Evolutionary conservation across 2,113 vertebrate genomes (phyloP), one percentile per base, ranked within the genome.

Genomic region (Entomyzon cyanotis): DNA sequence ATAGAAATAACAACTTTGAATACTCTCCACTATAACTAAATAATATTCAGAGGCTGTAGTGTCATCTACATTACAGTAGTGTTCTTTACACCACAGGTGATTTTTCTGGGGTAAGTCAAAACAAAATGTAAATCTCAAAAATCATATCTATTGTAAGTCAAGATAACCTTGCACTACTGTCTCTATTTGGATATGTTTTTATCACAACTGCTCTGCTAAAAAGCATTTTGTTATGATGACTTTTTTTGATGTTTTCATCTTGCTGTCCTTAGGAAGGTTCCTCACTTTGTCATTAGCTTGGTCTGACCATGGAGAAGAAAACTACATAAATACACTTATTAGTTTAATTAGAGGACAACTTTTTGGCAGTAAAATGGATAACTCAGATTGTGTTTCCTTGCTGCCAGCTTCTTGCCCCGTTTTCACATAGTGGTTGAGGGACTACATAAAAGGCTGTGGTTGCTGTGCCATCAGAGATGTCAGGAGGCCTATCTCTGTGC

Each of bases 401-500:
- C 33, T 86, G 20, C 65, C 17, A 58, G 2, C 22, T 88, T 71
- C 47, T 84, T 92, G 31, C 23, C 25, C 28, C 16, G 1, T 80
- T 94, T 77, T 70, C 39, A 31, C 15, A 3, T 2, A 22, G 37
- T 1, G 1, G 5, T 30, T 53, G 55, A 64, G 41, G n/a, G 21
- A 31, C 21, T 44, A 7, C 17, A n/a, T 53, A 39, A 55, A 50
- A 64, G 22, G 41, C 41, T 4, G 1, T 18, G 7, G 24, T 71
- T 82, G 58, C 44, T 10, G 2, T 44, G 30, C 56, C 0, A 0
- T 62, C 30, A 39, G 39, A 74, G 37, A 5, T 17, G 4, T 24
- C 67, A 24, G 71, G n/a, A 94, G 10, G 15, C 10, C 69, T 77
- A 0, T n/a, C 56, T 88, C 47, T 63, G 25, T 80, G 44, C 19